These are phyloP conservation scores for Galeopsomyia nigrocyanea DNA, from an alignment of 2,888 invertebrate species.

Conservation along the genomic window DNA sequence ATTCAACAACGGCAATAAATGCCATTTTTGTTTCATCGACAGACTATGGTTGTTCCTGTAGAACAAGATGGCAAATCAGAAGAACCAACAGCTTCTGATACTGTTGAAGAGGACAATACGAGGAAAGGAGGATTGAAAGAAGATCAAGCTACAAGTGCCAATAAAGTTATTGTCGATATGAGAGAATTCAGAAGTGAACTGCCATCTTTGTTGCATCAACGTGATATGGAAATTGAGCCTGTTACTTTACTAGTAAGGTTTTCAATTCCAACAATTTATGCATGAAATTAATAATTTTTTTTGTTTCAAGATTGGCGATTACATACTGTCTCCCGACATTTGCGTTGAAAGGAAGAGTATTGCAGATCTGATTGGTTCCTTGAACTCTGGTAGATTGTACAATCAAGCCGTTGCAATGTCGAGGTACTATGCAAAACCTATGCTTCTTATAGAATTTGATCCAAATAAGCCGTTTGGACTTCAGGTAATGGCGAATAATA, in stretches of 20 bases:
- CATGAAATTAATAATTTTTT: conserved; percentile 19
- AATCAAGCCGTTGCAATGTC: conserved; percentile 96
- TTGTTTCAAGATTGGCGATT: conserved; percentile 88
- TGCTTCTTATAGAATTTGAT: conserved; percentile 96
- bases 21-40: conserved; percentile 49
- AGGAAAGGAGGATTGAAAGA: conserved; percentile 75
- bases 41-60: conserved; percentile 89
- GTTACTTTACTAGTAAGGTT: conserved; percentile 80
- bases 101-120: conserved; percentile 70
- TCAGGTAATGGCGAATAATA: conserved; percentile 73
- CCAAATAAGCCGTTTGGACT: conserved; percentile 92
- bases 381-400: conserved; percentile 94
- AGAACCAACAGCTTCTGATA: conserved; percentile 62
- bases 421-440: conserved; percentile 87
- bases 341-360: conserved; percentile 98
- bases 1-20: conserved; percentile 13
- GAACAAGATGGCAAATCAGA: conserved; percentile 86
- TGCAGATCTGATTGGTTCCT: conserved; percentile 94
- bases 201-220: conserved; percentile 92
- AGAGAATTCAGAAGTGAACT: conserved; percentile 97
- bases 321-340: conserved; percentile 95
- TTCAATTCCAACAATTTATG: neutral
- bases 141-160: conserved; percentile 38
- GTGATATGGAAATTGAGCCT: conserved; percentile 93
- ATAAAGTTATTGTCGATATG: conserved; percentile 91